Percentiles rank a stretch among this genome's conserved stretches.
Conservation (phyloP, 2,797 vertebrate genomes). For the Bucorvus abyssinicus region DNA sequence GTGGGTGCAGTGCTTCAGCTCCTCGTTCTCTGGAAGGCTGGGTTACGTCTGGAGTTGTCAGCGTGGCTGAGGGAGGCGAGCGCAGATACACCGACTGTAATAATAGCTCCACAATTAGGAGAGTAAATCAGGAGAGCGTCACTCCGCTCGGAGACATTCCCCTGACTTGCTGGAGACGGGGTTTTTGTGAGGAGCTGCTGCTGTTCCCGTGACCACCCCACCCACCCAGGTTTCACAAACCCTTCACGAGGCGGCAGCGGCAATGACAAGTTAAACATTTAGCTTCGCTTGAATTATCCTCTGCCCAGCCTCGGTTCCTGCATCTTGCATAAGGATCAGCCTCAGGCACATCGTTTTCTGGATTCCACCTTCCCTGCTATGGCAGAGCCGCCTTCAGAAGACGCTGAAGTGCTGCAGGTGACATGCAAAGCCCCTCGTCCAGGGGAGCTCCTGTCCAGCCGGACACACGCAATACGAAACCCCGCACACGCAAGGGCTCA, state of each 20-base stretch:
- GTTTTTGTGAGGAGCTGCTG: not conserved
- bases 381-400: not conserved
- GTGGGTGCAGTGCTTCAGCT: constrained; percentile 22
- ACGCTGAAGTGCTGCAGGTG: not conserved
- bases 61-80: not conserved
- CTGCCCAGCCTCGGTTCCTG: constrained; percentile 8
- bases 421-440: not conserved
- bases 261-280: not conserved
- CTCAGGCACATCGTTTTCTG: not conserved
- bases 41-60: not conserved
- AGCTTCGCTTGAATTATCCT: not conserved
- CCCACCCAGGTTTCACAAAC: not conserved
- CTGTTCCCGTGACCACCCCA: not conserved
- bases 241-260: not conserved
- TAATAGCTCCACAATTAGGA: constrained; percentile 28
- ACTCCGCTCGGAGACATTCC: not conserved
- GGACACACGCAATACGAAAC: accelerated
- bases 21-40: not conserved
- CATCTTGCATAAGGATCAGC: not conserved
- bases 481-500: accelerated
- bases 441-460: not conserved
- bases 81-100: not conserved
- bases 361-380: not conserved
- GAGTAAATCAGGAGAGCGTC: constrained; percentile 15
- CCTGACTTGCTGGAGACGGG: not conserved